Percentiles rank a stretch among this genome's conserved stretches.
Evolutionary conservation across 2,797 vertebrate species (phyloP).

Genomic region (Acanthornis magna): DNA sequence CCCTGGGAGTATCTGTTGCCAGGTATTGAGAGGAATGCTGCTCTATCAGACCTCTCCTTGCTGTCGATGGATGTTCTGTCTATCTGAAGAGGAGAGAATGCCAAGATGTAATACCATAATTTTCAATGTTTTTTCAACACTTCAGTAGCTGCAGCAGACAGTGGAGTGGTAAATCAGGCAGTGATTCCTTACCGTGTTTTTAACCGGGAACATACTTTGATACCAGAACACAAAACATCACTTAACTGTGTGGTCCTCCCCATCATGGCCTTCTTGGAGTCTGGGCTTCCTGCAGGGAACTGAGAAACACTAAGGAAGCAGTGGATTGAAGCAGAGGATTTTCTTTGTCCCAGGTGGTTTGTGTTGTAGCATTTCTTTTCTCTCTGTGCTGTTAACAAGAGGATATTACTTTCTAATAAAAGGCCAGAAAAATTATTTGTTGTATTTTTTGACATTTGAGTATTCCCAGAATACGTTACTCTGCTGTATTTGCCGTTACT

Average conservation of each 20-base stretch:
- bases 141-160: neutral
- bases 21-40: neutral
- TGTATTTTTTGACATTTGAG: neutral
- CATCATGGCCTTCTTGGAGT: neutral
- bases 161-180: neutral
- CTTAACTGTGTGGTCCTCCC: neutral
- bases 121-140: conserved; percentile 1
- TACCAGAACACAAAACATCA: conserved; percentile 40
- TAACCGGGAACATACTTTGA: conserved; percentile 50
- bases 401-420: conserved; percentile 79
- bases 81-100: neutral
- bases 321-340: conserved; percentile 21
- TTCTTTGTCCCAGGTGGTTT: conserved; percentile 73
- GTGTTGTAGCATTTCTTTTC: conserved; percentile 71
- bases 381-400: conserved; percentile 74
- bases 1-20: neutral
- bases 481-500: neutral
- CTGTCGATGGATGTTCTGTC: neutral
- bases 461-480: neutral
- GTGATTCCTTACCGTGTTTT: conserved; percentile 12
- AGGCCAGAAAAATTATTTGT: conserved; percentile 29
- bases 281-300: neutral
- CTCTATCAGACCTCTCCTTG: neutral
- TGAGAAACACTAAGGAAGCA: neutral
- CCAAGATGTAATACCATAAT: neutral